Base-by-base conservation (phyloP, 1,140 invertebrate genomes). In the Ips nitidus region DNA sequence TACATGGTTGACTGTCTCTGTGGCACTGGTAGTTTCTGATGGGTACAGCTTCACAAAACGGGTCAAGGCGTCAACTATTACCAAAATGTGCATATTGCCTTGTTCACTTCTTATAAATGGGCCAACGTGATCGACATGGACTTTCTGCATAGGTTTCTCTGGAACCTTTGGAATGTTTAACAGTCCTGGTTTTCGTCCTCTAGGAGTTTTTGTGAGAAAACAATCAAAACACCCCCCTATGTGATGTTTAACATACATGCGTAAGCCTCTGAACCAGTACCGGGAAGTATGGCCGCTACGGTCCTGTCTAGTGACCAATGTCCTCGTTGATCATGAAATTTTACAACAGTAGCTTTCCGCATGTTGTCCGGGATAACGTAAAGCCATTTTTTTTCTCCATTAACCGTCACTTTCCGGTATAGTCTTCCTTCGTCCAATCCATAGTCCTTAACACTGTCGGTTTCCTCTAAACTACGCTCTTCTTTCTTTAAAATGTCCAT, bases 281-380 rank as follows among this genome's bases (percentile, higher is more conserved):
- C 70, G 41, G 77, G 61, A 5, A 57, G 66, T 4, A 80, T 63
- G 2, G 74, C 72, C 40, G 74, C 7, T 4, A 77, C 40, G 1
- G 75, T 80, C 66, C 77, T 79, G 4, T 79, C 77, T n/a, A 76
- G 69, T 0, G 75, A 74, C 38, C 71, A 80, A 62, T 80, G 79
- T 2, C 78, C 77, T 3, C 76, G 61, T 56, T 42, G 5, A 39
- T 43, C 42, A 40, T 60, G 5, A n/a, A 60, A 60, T 40, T 43
- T 40, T 60, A 41, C 42, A 5, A 41, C 58, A n/a, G n/a, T n/a
- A n/a, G n/a, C n/a, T n/a, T n/a, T n/a, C n/a, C n/a, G n/a, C n/a
- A n/a, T n/a, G n/a, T n/a, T n/a, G n/a, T n/a, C n/a, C n/a, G n/a
- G n/a, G n/a, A n/a, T n/a, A n/a, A n/a, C n/a, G n/a, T n/a, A n/a